These are phyloP conservation scores for Papilio elwesi DNA, from an alignment of 2,888 invertebrate genomes.

Conservation along the genomic window DNA sequence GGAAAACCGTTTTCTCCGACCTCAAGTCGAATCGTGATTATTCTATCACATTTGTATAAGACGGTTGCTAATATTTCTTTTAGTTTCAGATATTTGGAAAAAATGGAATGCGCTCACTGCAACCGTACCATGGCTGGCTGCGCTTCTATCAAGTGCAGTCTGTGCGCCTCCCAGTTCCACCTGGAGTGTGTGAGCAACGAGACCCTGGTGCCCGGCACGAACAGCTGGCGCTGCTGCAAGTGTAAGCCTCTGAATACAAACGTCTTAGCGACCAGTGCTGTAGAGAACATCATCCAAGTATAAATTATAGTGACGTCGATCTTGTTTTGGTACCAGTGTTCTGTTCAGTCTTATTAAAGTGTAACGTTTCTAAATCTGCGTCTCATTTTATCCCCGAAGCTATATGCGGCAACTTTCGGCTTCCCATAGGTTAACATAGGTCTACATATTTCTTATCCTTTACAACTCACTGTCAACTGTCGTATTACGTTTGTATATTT, in stretches of 20 bases:
- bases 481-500: too few relatives aligned
- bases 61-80: slow-evolving; percentile 8
- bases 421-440: too few relatives aligned
- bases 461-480: too few relatives aligned
- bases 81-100: slow-evolving; percentile 28
- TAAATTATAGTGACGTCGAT: slow-evolving; percentile 27
- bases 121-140: slow-evolving; percentile 69
- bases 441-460: too few relatives aligned
- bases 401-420: not conserved
- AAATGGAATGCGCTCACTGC: slow-evolving; percentile 71
- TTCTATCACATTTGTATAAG: too few relatives aligned
- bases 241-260: slow-evolving; percentile 55
- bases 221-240: slow-evolving; percentile 68
- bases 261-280: slow-evolving; percentile 43
- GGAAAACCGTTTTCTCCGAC: too few relatives aligned
- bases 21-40: too few relatives aligned
- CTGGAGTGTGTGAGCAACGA: slow-evolving; percentile 69
- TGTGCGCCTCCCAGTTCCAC: slow-evolving; percentile 69
- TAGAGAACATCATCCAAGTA: slow-evolving; percentile 48
- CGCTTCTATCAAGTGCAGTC: slow-evolving; percentile 71
- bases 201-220: slow-evolving; percentile 60
- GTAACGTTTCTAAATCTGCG: not conserved
- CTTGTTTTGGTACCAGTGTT: slow-evolving; percentile 30
- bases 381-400: not conserved
- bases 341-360: slow-evolving; percentile 31